phyloP scores from a whole-genome alignment of 2,888 invertebrate species.

The Lathronympha strigana region DNA sequence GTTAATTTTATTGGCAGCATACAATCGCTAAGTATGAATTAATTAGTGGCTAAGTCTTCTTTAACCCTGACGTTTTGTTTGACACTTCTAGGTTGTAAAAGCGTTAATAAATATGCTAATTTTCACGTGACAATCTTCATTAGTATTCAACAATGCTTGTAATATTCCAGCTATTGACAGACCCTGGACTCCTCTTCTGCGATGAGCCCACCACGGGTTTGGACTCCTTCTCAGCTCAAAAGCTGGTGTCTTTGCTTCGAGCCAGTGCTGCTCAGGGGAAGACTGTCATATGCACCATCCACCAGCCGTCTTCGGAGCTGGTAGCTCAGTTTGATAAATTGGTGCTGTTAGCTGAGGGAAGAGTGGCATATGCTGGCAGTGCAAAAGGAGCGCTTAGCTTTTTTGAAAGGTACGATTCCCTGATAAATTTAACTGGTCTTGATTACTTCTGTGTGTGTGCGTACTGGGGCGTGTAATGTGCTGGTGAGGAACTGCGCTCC shows the following conservation, averaged over 20 bases:
- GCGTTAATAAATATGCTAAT: background rate
- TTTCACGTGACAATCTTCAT: background rate
- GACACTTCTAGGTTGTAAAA: background rate
- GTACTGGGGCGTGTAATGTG: too few relatives aligned
- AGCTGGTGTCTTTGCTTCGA: constrained; percentile 89
- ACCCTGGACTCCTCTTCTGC: constrained; percentile 96
- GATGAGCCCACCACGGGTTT: constrained; percentile 98
- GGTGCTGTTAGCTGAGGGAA: constrained; percentile 93
- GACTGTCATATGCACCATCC: constrained; percentile 96
- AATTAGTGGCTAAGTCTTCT: background rate
- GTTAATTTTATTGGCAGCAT: too few relatives aligned
- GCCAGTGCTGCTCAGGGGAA: constrained; percentile 90
- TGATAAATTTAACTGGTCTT: background rate
- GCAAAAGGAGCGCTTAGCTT: constrained; percentile 74
- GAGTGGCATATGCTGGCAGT: constrained; percentile 93
- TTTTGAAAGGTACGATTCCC: constrained; percentile 44
- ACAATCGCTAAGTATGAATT: background rate
- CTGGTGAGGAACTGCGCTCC: too few relatives aligned
- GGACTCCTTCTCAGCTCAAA: constrained; percentile 96
- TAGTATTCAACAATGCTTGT: background rate
- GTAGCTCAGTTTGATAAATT: constrained; percentile 92
- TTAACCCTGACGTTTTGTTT: background rate
- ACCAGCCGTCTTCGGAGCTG: constrained; percentile 95
- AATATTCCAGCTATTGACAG: constrained; percentile 89
- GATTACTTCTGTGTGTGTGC: background rate